Base-by-base conservation (phyloP, 2,888 invertebrate species). In the Tromatobia lineatoria region DNA sequence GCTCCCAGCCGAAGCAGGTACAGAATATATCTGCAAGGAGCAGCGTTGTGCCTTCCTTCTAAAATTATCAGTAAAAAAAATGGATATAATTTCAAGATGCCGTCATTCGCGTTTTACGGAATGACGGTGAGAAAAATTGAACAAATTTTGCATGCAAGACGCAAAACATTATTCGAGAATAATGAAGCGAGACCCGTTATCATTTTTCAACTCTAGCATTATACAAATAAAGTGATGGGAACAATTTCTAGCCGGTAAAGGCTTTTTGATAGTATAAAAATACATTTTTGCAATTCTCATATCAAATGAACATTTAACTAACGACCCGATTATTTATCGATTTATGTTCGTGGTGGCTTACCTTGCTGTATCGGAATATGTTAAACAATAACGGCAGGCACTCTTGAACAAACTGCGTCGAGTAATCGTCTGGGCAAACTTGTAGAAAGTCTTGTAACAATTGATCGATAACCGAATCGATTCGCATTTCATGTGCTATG, bases 361-460 rank as follows among this genome's bases (percentile, higher is more conserved):
- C 97, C 95, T 98, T 98, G 94, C 97, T 98, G 93, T 97, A 97
- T 90, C 98, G 95, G 93, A 98, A 97, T 91, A 98, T 98, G 90
- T 98, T 97, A 94, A 98, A 98, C 87, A 98, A 95, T 91, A 98
- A 94, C 45, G 98, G 98, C 88, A 98, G 95, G 91, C 98, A 98
- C 93, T 98, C 98, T 92, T 98, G 97, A 42, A 98, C 97, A 91
- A 98, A 98, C 92, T 98, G 97, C 64, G 97, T 96, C 88, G 97
- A 97, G 94, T 98, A 97, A 92, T 98, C 98, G 85, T 98, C 98
- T 0, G 98, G 97, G 93, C 98, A 98, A 81, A 98, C 98, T 95
- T 98, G 98, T 45, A 98, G 94, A 92, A 98, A 98, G 93, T 98
- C 98, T 94, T 98, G 98, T 70, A 98, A 93, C 42, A 98, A 95